Base-by-base conservation (phyloP, 37 sponge, comb jelly and placozoan genomes). In the Halisarca cf. caerulea region DNA sequence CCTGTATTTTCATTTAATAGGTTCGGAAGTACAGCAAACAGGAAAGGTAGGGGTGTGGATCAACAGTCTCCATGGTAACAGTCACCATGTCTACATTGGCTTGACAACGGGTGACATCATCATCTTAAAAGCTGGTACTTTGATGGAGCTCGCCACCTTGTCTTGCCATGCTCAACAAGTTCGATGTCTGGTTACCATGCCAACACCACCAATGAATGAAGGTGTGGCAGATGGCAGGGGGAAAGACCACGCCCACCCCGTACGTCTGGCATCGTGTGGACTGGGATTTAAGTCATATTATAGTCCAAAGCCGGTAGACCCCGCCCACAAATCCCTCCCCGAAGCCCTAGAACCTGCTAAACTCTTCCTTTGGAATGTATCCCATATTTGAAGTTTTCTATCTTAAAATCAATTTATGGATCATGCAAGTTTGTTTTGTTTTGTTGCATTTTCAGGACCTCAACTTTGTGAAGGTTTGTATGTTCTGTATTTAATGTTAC, bases 51-150 rank as follows among this genome's bases (percentile, higher is more conserved):
- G 78, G 11, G 81, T 79, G 34, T 69, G 60, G 58, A 89, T 89
- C 78, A 75, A 71, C 39, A 44, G 87, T 3, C 79, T 91, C 17
- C 82, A 84, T 38, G 80, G 39, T 64, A 58, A 47, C 77, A 40
- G 44, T 0, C 58, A 53, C 25, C 47, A 82, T 79, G 47, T 91
- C 39, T 80, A 43, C 30, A 62, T 91, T 3, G 92, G 92, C 30
- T 70, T 91, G 30, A 79, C 79, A 11, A 69, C 38, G 8, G 92
- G 92, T 7, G 28, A 84, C 58, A 77, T 91, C 55, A 80, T 91
- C 42, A 58, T 91, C 66, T 17, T 91, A 23, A 79, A 80, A 25
- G 82, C 82, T 36, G 62, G 42, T 9, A 24, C 62, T 42, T 62
- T 91, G 70, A 37, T 47, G 21, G 54, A 3, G 34, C 68, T 86